A percentile compares a stretch with the other conserved stretches of the same genome.
Conservation (phyloP, 2,888 invertebrate genomes). For the Eumacrocentrus americanus region DNA sequence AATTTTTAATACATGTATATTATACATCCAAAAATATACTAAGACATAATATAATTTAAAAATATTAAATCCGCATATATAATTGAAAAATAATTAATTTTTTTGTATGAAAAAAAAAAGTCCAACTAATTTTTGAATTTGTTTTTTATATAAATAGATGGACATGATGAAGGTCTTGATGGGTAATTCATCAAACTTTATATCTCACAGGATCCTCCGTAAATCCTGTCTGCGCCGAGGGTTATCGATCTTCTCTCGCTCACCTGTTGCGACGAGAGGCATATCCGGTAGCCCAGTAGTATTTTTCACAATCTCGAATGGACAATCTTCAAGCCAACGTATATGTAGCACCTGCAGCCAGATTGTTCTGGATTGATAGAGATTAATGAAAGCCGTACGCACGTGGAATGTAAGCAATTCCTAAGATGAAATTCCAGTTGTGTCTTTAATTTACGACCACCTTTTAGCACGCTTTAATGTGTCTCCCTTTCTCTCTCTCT, state of each 20-base stretch:
- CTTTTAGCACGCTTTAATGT: too few relatives aligned
- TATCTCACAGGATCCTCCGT: background rate
- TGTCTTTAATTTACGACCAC: background rate
- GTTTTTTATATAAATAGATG: too few relatives aligned
- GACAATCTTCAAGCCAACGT: background rate
- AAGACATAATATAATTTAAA: too few relatives aligned
- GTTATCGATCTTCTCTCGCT: background rate
- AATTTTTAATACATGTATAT: background rate
- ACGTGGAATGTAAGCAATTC: background rate
- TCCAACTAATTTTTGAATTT: background rate
- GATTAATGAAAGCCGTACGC: background rate
- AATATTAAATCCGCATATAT: too few relatives aligned
- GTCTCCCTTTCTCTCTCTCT: too few relatives aligned
- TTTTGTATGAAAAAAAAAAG: background rate
- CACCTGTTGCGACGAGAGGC: background rate
- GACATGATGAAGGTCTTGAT: background rate
- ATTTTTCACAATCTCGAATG: background rate
- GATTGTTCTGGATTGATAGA: background rate
- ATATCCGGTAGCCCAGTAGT: background rate
- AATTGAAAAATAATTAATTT: too few relatives aligned
- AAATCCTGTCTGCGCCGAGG: background rate
- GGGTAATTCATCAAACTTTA: background rate
- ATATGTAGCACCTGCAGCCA: background rate
- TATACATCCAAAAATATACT: too few relatives aligned
- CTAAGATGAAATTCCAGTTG: background rate